A percentile compares a stretch with the other conserved stretches of the same genome.
Conservation (phyloP, 2,797 vertebrate genomes). For the Astyanax mexicanus region DNA sequence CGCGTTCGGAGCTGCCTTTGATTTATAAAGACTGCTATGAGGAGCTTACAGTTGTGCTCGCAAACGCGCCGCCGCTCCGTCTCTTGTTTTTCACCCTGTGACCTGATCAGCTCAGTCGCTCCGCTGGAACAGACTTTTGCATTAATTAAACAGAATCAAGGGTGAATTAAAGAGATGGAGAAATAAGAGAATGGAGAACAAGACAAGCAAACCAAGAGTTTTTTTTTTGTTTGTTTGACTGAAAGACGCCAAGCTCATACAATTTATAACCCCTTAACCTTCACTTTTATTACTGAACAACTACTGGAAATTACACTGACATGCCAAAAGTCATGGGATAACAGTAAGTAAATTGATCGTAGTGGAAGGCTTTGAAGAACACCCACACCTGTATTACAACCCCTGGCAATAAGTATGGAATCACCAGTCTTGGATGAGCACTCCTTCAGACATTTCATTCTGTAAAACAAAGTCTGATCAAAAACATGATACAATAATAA, state of each 20-base stretch:
- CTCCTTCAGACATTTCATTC: too few relatives aligned
- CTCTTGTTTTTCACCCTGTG: background rate
- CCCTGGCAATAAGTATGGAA: too few relatives aligned
- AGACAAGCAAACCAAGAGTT: constrained; percentile 34
- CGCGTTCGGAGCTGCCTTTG: background rate
- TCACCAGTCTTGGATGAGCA: too few relatives aligned
- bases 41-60: background rate
- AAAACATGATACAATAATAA: too few relatives aligned
- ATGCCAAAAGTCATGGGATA: too few relatives aligned
- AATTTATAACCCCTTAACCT: background rate
- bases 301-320: too few relatives aligned
- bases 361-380: too few relatives aligned
- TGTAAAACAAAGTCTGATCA: too few relatives aligned
- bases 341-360: too few relatives aligned
- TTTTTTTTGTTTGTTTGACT: background rate
- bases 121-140: background rate
- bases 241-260: background rate
- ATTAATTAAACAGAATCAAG: background rate
- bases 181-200: constrained; percentile 32
- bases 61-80: background rate
- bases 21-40: background rate
- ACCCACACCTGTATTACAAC: too few relatives aligned
- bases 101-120: background rate
- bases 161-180: constrained; percentile 49
- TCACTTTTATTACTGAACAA: too few relatives aligned